Percentiles rank a stretch among this genome's conserved stretches.
These are phyloP conservation scores for Otolemur garnettii DNA, from an alignment of 2,113 vertebrate species.

Conservation along the genomic window DNA sequence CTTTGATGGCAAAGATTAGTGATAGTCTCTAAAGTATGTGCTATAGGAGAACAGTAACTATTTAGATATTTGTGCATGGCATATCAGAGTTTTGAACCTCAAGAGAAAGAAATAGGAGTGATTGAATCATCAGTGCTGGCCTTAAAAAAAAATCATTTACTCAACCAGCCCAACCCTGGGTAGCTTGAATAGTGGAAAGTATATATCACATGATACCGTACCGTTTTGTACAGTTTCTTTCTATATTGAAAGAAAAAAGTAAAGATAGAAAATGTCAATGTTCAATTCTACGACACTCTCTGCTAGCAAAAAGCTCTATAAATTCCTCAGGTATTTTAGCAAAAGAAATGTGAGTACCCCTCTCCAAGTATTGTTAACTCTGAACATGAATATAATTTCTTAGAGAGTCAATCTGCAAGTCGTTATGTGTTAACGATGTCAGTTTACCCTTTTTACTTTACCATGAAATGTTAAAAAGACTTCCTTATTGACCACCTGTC, in stretches of 20 bases:
- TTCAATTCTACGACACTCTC: constrained; percentile 57
- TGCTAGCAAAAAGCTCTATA: constrained; percentile 8
- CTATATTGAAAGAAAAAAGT: constrained; percentile 63
- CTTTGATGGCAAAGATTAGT: constrained; percentile 76
- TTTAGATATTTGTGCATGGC: not conserved
- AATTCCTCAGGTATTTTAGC: not conserved
- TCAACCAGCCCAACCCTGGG: constrained; percentile 62
- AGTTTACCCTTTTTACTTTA: not conserved
- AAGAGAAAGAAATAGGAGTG: constrained; percentile 63
- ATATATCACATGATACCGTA: constrained; percentile 64
- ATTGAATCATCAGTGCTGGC: constrained; percentile 51
- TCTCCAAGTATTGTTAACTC: not conserved
- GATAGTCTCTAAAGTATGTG: constrained; percentile 50
- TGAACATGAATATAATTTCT: constrained; percentile 18
- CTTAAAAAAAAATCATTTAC: constrained; percentile 75
- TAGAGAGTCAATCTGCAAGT: not conserved
- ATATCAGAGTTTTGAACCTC: constrained; percentile 54
- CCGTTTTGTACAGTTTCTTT: not conserved
- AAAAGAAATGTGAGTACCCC: constrained; percentile 4
- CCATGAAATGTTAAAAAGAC: not conserved
- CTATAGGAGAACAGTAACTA: not conserved
- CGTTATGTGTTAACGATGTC: not conserved
- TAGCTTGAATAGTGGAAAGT: constrained; percentile 13
- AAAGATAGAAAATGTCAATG: constrained; percentile 56
- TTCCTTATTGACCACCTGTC: constrained; percentile 53